Base-by-base conservation (phyloP, 2,888 invertebrate species). In the Hydrotaea diabolus region DNA sequence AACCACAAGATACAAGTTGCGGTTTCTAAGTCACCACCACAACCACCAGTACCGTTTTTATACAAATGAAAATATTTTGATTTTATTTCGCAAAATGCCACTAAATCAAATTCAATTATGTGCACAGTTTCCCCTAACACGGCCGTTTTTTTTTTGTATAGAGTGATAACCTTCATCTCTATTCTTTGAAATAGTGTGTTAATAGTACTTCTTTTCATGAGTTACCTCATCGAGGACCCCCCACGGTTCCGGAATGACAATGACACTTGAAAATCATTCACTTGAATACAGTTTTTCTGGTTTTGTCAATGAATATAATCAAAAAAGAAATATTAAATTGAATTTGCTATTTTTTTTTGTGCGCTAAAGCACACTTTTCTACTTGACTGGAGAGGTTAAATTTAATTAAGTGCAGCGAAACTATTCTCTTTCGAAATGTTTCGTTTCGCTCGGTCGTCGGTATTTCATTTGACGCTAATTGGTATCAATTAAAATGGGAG, bases 221-320 rank as follows among this genome's bases (percentile, higher is more conserved):
- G 73, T 69, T 31, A 4, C 49, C 15, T 15, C 57, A 9, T 9
- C 7, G 13, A 7, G 26, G 43, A 73, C 73, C 21, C 55, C 49
- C 55, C 57, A 13, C 19, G 7, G 46, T 31, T 31, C 17, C 8
- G 59, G 57, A 62, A 71, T 82, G 79, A 82, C 79, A 76, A 79
- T 80, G 85, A 82, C 82, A 85, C 85, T 85, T 74, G 76, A 77
- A 85, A 82, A 82, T 85, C 82, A 79, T 85, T 82, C 82, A 79
- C 78, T 79, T 79, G 53, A 85, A 64, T 80, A 74, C 77, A 80
- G 72, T 71, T 77, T 43, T 64, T 77, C 69, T 80, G 66, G 55
- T 23, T 31, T 15, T 77, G 78, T 76, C 81, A 84, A 84, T 78
- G 80, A 55, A 80, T 73, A 36, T 17, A 31, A 19, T 73, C 21